These are phyloP conservation scores for Probosciger aterrimus DNA, from an alignment of 2,113 vertebrate species.

Conservation along the genomic window DNA sequence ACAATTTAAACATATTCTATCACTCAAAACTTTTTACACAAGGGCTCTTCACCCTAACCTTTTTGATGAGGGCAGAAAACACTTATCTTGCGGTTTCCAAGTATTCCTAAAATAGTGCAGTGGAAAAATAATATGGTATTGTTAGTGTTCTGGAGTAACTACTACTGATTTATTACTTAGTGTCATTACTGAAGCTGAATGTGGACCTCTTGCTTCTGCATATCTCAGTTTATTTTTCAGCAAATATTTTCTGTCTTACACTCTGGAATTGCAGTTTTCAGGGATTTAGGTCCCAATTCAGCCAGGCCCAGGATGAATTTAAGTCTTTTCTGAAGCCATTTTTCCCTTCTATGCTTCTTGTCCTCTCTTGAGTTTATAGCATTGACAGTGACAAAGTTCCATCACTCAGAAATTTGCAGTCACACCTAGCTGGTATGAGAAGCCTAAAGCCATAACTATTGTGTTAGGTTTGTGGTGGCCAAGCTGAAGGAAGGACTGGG, in stretches of 20 bases:
- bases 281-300: neutral
- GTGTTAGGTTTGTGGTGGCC: neutral
- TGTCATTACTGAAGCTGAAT: conserved; percentile 8
- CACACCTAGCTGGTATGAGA: neutral
- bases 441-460: neutral
- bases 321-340: neutral
- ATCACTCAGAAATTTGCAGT: neutral
- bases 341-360: neutral
- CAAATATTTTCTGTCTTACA: neutral
- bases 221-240: neutral
- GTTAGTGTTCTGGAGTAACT: conserved; percentile 17
- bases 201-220: neutral
- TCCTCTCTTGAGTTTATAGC: neutral
- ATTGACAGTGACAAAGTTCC: neutral
- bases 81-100: conserved; percentile 48
- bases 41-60: conserved; percentile 60
- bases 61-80: conserved; percentile 56
- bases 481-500: neutral
- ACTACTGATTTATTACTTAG: conserved; percentile 17
- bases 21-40: conserved; percentile 54
- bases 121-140: conserved; percentile 24
- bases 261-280: neutral
- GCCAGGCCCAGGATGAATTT: neutral
- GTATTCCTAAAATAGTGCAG: conserved; percentile 48
- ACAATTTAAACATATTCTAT: conserved; percentile 60